Percentiles rank a stretch among this genome's conserved stretches.
Evolutionary conservation across 2,797 vertebrate genomes (phyloP).

Genomic region (Hybognathus amarus): DNA sequence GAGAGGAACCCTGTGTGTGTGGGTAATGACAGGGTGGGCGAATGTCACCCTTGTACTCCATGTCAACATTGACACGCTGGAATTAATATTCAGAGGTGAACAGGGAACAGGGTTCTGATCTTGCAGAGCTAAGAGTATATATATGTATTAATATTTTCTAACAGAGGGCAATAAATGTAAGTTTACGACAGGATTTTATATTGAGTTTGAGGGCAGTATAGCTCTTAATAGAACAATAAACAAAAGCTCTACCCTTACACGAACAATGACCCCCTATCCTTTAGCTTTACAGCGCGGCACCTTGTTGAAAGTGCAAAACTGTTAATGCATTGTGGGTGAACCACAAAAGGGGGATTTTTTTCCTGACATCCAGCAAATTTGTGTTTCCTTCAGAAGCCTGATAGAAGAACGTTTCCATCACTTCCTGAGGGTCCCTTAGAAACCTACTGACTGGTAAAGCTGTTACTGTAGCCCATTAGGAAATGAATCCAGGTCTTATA

Average conservation of each 20-base stretch:
- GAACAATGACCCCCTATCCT: slow-evolving; percentile 30
- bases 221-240: slow-evolving; percentile 47
- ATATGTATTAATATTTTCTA: slow-evolving; percentile 8
- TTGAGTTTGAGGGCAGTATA: slow-evolving; percentile 43
- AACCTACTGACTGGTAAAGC: slow-evolving; percentile 37
- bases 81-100: slow-evolving; percentile 37
- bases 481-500: slow-evolving; percentile 53
- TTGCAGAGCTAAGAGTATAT: slow-evolving; percentile 12
- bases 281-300: slow-evolving; percentile 36
- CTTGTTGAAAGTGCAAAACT: slow-evolving; percentile 43
- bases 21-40: slow-evolving; percentile 46
- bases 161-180: slow-evolving; percentile 15
- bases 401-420: slow-evolving; percentile 35
- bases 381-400: slow-evolving; percentile 2
- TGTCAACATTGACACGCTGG: slow-evolving; percentile 26
- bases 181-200: slow-evolving; percentile 38
- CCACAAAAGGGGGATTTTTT: neutral
- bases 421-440: slow-evolving; percentile 38
- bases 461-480: slow-evolving; percentile 8
- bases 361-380: slow-evolving; percentile 1
- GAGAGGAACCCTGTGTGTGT: slow-evolving; percentile 34
- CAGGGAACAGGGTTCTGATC: slow-evolving; percentile 2
- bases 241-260: slow-evolving; percentile 37
- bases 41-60: slow-evolving; percentile 30
- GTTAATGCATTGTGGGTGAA: slow-evolving; percentile 17